Evolutionary conservation across 35 echinoderm and acorn worm genomes (phyloP).

Genomic region (Lytechinus pictus): DNA sequence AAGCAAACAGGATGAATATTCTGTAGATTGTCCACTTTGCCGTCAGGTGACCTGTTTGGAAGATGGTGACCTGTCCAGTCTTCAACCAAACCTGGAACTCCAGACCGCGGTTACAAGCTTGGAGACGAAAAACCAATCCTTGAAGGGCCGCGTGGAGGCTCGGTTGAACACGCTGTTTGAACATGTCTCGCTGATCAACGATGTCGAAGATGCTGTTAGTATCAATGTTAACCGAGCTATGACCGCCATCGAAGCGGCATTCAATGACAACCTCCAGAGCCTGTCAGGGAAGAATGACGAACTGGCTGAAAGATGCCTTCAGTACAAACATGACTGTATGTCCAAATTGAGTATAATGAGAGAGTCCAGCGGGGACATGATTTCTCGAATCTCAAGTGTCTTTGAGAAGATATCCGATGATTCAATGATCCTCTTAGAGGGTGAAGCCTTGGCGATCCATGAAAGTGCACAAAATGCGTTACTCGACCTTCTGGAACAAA

Average conservation of each 20-base stretch:
- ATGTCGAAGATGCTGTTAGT: background rate
- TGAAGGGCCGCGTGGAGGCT: background rate
- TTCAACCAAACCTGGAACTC: background rate
- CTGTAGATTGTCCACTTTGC: constrained; percentile 6
- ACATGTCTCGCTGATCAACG: background rate
- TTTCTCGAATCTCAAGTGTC: background rate
- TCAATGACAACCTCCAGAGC: background rate
- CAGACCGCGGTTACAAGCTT: background rate
- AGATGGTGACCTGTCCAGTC: background rate
- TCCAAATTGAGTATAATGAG: background rate
- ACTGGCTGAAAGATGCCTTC: background rate
- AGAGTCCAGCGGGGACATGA: background rate
- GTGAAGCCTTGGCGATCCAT: background rate
- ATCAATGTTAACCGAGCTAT: background rate
- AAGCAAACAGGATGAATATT: background rate
- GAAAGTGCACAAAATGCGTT: background rate
- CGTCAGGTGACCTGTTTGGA: background rate
- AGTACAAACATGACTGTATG: background rate
- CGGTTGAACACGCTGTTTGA: background rate
- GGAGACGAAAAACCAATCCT: background rate
- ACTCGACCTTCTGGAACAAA: background rate
- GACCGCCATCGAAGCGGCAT: background rate
- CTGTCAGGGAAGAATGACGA: background rate
- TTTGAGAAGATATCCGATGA: background rate
- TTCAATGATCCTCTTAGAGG: background rate